Evolutionary conservation across 2,797 vertebrate genomes (phyloP).

Genomic region (Catostomus latipinnis): DNA sequence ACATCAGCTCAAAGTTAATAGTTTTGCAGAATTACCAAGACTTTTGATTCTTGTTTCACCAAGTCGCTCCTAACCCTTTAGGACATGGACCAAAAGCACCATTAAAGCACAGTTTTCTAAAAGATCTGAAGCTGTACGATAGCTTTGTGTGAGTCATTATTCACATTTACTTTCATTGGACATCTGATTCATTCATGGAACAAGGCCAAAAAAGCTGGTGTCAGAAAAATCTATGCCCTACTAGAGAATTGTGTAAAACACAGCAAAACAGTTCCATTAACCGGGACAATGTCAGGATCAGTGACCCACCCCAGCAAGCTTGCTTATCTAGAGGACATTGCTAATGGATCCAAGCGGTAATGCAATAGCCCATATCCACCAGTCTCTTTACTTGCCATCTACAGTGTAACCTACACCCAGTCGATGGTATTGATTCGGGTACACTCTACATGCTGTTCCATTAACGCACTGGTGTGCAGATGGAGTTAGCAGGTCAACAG

Average conservation of each 20-base stretch:
- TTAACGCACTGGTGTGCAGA: conserved; percentile 42
- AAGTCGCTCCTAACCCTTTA: too few species aligned
- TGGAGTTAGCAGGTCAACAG: conserved; percentile 33
- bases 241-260: conserved; percentile 1
- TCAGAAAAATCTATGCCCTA: conserved; percentile 1
- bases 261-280: conserved; percentile 39
- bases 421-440: conserved; percentile 57
- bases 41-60: neutral
- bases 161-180: too few species aligned
- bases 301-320: conserved; percentile 35
- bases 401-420: conserved; percentile 48
- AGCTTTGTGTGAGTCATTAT: too few species aligned
- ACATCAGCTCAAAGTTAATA: neutral
- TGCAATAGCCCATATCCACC: conserved; percentile 61
- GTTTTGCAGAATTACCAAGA: neutral
- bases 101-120: too few species aligned
- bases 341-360: conserved; percentile 65
- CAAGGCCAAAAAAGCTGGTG: conserved; percentile 12
- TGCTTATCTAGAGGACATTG: conserved; percentile 53
- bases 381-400: conserved; percentile 63
- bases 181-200: neutral
- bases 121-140: too few species aligned
- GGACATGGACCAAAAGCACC: too few species aligned
- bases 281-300: conserved; percentile 23
- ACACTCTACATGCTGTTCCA: conserved; percentile 43